Conservation (phyloP, 2,797 vertebrate genomes). For the Spinus pinus region DNA sequence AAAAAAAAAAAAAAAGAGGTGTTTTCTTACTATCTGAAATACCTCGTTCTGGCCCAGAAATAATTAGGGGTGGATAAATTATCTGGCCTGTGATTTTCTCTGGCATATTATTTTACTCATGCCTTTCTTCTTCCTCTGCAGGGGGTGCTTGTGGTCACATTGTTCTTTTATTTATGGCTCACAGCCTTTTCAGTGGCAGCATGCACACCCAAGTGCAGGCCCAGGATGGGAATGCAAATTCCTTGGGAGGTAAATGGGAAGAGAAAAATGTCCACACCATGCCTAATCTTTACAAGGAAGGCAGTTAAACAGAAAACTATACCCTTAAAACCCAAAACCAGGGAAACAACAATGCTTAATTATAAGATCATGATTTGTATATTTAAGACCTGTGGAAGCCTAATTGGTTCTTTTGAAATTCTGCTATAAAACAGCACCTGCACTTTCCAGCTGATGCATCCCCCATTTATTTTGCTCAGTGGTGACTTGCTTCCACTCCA, state of each 20-base stretch:
- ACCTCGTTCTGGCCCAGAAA: background rate
- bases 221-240: background rate
- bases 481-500: background rate
- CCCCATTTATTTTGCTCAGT: background rate
- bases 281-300: background rate
- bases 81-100: background rate
- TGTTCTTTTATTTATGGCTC: slow-evolving; percentile 61
- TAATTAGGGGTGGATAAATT: slow-evolving; percentile 16
- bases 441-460: background rate
- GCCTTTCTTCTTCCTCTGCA: slow-evolving; percentile 35
- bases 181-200: slow-evolving; percentile 39
- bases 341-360: background rate
- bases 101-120: slow-evolving; percentile 43
- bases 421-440: background rate
- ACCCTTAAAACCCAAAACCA: background rate
- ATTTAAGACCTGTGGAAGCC: background rate
- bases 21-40: background rate
- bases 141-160: slow-evolving; percentile 46
- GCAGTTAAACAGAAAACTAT: background rate
- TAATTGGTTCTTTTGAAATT: background rate
- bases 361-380: background rate
- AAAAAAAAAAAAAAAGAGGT: background rate
- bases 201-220: background rate
- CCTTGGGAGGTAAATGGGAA: background rate
- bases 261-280: background rate